Conservation (phyloP, 2,888 invertebrate genomes). For the Deroplatys truncata region DNA sequence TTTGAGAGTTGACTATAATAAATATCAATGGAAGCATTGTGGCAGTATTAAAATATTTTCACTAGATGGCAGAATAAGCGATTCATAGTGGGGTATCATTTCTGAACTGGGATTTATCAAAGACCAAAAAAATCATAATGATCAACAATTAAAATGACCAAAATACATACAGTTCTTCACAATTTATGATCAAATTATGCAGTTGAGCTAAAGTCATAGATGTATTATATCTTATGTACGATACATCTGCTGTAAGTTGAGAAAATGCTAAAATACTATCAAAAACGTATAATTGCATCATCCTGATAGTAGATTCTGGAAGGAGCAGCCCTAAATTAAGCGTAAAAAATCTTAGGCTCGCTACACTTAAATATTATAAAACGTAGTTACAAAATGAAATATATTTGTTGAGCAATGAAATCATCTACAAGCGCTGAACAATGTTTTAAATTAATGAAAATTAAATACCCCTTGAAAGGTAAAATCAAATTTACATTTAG, state of each 20-base stretch:
- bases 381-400: too few relatives aligned
- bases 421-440: too few relatives aligned
- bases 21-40: not conserved
- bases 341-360: not conserved
- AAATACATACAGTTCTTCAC: too few relatives aligned
- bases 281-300: slow-evolving; percentile 3
- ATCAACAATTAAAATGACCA: not conserved
- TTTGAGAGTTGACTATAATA: not conserved
- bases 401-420: too few relatives aligned
- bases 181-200: too few relatives aligned
- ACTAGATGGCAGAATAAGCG: not conserved
- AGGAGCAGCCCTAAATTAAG: not conserved
- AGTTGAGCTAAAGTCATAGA: too few relatives aligned
- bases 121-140: not conserved
- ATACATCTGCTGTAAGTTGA: too few relatives aligned
- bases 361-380: not conserved
- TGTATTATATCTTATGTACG: too few relatives aligned
- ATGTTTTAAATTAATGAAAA: too few relatives aligned
- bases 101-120: not conserved
- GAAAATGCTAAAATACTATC: not conserved
- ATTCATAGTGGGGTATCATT: not conserved
- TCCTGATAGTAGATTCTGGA: slow-evolving; percentile 4
- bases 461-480: too few relatives aligned
- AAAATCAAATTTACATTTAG: not conserved
- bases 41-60: not conserved